Base-by-base conservation (phyloP, 2,113 vertebrate species). In the Sigmodon hispidus region DNA sequence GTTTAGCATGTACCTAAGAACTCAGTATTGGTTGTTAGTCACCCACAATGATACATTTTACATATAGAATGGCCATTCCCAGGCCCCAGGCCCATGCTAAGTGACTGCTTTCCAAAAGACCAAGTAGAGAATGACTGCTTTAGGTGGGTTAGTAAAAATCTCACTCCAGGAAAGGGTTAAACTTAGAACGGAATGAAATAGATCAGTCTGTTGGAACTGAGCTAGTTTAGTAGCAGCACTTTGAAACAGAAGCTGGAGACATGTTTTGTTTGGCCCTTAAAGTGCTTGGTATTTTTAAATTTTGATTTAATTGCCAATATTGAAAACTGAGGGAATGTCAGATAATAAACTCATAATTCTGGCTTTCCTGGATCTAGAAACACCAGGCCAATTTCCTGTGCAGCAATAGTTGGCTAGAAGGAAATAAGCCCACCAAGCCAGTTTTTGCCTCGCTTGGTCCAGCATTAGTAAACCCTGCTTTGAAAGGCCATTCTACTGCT, bases 261-360 rank as follows among this genome's bases (percentile, higher is more conserved):
- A 61, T 57, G 12, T 72, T 89, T 94, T 85, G 0, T 73, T 91
- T 83, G 61, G n/a, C 61, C 21, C 10, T 91, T 48, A 31, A 16
- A 77, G 19, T 67, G 24, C 76, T 76, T 84, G 6, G 61, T 55
- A 87, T 76, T 72, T 94, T 87, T 55, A 29, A 43, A 91, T 67
- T 57, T 87, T 86, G 48, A 65, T 50, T 65, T 87, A 57, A 57
- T 70, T 89, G 43, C 22, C 79, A 96, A 72, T 87, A 89, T 89
- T 95, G 91, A 93, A 94, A 93, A 90, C 63, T 45, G 50, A 90
- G 26, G 21, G 17, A 92, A 93, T 93, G 52, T 73, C 29, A 87
- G 50, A 50, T 57, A 93, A 50, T 50, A 79, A 86, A 87, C 76
- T 29, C 75, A 43, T 45, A 87, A 26, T 93, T 93, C 63, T 96